A percentile compares a stretch with the other conserved stretches of the same genome.
Evolutionary conservation across 2,113 vertebrate genomes (phyloP).

Genomic region (Zosterops borbonicus): DNA sequence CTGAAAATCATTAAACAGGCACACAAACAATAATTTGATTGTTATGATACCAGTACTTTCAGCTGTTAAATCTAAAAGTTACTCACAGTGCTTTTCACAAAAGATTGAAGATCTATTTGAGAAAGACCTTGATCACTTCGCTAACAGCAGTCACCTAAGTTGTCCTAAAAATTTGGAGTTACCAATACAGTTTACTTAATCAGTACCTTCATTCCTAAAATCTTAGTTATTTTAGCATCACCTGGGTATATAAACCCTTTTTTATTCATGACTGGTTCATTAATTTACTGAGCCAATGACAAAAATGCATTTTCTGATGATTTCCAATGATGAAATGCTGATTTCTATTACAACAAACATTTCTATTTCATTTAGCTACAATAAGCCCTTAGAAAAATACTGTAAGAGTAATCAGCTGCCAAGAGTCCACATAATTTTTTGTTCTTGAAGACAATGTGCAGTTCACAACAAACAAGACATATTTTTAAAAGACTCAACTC

Average conservation of each 20-base stretch:
- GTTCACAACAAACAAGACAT: not conserved
- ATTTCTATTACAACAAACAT: not conserved
- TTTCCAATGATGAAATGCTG: not conserved
- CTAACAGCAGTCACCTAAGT: not conserved
- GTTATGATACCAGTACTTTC: not conserved
- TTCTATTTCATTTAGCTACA: not conserved
- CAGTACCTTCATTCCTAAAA: not conserved
- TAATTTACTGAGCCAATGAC: not conserved
- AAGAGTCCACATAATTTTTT: not conserved
- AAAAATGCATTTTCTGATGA: not conserved
- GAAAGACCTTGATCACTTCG: not conserved
- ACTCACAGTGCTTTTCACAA: not conserved
- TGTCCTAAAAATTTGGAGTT: not conserved
- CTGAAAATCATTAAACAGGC: conserved; percentile 6
- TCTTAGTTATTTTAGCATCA: not conserved
- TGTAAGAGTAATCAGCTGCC: not conserved
- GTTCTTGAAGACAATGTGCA: not conserved
- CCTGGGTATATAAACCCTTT: not conserved
- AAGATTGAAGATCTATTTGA: not conserved
- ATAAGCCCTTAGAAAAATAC: not conserved
- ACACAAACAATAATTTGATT: not conserved
- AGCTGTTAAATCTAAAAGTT: not conserved
- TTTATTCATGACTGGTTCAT: not conserved
- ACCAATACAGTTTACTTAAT: not conserved
- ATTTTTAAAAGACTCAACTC: not conserved